Evolutionary conservation across 2,797 vertebrate genomes (phyloP), one percentile per base, ranked within the genome.

Genomic region (Oreonectes daqikongensis): DNA sequence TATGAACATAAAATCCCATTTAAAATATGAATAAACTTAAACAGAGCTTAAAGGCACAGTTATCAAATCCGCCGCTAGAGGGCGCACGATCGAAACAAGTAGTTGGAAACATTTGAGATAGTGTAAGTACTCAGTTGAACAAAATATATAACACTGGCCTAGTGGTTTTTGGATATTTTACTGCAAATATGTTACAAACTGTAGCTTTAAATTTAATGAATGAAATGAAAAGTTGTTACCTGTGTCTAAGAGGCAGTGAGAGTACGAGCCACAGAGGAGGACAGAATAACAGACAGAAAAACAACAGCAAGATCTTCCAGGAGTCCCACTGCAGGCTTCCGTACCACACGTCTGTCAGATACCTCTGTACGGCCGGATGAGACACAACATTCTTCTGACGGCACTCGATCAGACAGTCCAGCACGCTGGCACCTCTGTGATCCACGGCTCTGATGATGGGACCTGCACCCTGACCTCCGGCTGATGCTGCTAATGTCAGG

Each of bases 321-420:
- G 86, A 64, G 12, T 85, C 69, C 89, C 86, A 89, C 32, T 83
- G 75, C 67, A 86, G 76, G 60, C 78, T 80, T 11, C 89, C 88
- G 3, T 84, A 82, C 89, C 89, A 90, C 68, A 90, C 73, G 8
- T 90, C 88, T 0, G 85, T 87, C 76, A 90, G 85, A 78, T 89
- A 88, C 53, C 85, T 87, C 83, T 90, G 89, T 35, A 90, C 87
- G 0, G 84, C 89, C 1, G 88, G 87, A 32, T 88, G 87, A 2
- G 89, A 85, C 38, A 89, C 85, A 32, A 89, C 85, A 2, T 79
- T 78, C 53, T 90, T 88, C 81, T 89, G 89, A 17, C 82, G 81
- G 26, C 82, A 83, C 70, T 90, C 87, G 55, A 90, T 87, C 46
- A 90, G 78, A 38, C 83, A 85, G 80, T 90, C 87, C 71, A 90